Evolutionary conservation across 2,888 invertebrate genomes (phyloP), one percentile per base, ranked within the genome.

Genomic region (Odontocolon sp.): DNA sequence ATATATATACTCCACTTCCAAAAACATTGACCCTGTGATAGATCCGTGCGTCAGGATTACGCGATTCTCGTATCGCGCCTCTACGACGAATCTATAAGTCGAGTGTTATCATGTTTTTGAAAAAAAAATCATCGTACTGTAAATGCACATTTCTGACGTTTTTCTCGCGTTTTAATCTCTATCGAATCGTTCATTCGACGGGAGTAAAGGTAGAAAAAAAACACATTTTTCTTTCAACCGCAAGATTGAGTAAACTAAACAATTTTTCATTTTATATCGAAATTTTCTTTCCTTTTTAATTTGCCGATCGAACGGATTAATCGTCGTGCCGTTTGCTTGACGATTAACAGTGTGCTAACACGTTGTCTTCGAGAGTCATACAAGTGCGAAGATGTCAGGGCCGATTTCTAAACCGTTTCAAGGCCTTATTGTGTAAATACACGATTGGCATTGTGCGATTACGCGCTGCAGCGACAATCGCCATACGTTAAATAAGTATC

Each of bases 371-470:
- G n/a, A 36, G n/a, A 36, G n/a, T 4, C 2, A 36, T 9, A 36
- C 8, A 36, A 36, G 56, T 45, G 69, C 69, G 79, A 81, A 81
- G 79, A 78, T 82, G 83, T 84, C 82, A 82, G 78, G 83, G 81
- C 67, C 80, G 81, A 80, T 84, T 83, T 81, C 80, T 83, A 78
- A 83, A 84, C 80, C 52, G 73, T 78, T 81, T 79, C 80, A 84
- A 84, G 84, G 82, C 75, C 74, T 75, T 78, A 79, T 82, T 82
- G 81, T 42, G 80, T 72, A 83, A 81, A 83, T 83, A 77, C 73
- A 73, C 73, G 75, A 77, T 77, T 77, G 78, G 70, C 73, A 75
- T 74, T 71, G 78, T 70, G 59, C 66, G 61, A 67, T 76, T 63
- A 56, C 47, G 31, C 40, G 31, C 14, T 45, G 31, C 23, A 50